These are phyloP conservation scores for Eriosoma lanigerum DNA, from an alignment of 1,140 invertebrate species.

Conservation along the genomic window DNA sequence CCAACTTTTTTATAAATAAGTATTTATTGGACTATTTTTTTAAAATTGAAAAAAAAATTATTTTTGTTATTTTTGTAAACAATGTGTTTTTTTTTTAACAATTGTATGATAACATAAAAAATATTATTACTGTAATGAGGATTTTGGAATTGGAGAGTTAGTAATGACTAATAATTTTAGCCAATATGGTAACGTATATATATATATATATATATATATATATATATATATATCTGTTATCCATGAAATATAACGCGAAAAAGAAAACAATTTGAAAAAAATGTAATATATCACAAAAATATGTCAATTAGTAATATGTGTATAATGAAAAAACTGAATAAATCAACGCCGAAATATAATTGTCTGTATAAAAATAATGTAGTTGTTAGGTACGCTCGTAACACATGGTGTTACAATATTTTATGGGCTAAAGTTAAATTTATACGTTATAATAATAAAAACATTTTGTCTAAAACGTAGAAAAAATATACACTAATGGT, in stretches of 20 bases:
- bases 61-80: too few species aligned
- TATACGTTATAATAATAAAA: too few species aligned
- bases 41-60: too few species aligned
- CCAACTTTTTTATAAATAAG: too few species aligned
- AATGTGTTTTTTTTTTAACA: too few species aligned
- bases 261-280: background rate
- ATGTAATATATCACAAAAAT: constrained; percentile 4
- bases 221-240: background rate
- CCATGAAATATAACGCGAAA: background rate
- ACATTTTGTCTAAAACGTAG: too few species aligned
- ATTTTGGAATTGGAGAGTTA: background rate
- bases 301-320: constrained; percentile 21
- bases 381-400: background rate
- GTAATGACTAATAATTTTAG: background rate
- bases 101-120: background rate
- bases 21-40: too few species aligned
- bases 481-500: too few species aligned
- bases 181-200: too few species aligned
- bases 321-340: constrained; percentile 35
- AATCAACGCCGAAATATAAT: constrained; percentile 30
- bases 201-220: too few species aligned
- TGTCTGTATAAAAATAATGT: background rate
- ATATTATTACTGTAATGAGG: background rate
- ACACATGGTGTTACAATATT: background rate
- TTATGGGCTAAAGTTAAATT: too few species aligned